phyloP scores from a whole-genome alignment of 2,797 vertebrate species.

The Cryptoblepharus egeriae region DNA sequence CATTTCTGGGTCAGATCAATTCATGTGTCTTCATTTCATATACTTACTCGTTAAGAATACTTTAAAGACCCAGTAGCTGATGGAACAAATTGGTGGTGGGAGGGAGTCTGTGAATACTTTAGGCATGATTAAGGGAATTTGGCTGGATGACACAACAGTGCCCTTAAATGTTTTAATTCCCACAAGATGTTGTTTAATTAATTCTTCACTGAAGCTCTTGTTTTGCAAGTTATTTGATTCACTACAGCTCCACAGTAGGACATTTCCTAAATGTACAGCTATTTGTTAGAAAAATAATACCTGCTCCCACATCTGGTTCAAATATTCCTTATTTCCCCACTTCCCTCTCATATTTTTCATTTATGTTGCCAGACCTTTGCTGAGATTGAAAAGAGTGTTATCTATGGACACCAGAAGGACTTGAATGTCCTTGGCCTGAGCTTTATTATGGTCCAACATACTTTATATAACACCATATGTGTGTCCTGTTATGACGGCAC shows the following conservation, averaged over 20 bases:
- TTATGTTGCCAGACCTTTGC: neutral
- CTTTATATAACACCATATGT: neutral
- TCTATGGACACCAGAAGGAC: neutral
- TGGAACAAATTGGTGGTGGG: conserved; percentile 17
- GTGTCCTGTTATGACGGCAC: neutral
- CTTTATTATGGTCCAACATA: neutral
- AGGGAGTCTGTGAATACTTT: conserved; percentile 22
- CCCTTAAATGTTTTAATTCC: conserved; percentile 34
- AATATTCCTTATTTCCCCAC: conserved; percentile 24
- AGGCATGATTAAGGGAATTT: conserved; percentile 39
- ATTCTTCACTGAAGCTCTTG: conserved; percentile 25
- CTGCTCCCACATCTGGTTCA: conserved; percentile 20
- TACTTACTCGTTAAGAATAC: conserved; percentile 12
- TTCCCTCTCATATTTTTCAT: conserved; percentile 10
- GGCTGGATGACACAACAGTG: neutral
- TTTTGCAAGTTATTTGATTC: neutral
- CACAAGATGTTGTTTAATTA: conserved; percentile 42
- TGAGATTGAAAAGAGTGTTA: conserved; percentile 27
- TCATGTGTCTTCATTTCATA: conserved; percentile 21
- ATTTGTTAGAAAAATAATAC: conserved; percentile 40
- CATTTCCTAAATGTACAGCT: neutral
- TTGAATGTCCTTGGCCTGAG: neutral
- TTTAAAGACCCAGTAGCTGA: conserved; percentile 6
- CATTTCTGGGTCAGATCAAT: neutral
- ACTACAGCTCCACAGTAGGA: neutral